These are phyloP conservation scores for Dinoponera quadriceps DNA, from an alignment of 1,140 invertebrate species.

Conservation along the genomic window DNA sequence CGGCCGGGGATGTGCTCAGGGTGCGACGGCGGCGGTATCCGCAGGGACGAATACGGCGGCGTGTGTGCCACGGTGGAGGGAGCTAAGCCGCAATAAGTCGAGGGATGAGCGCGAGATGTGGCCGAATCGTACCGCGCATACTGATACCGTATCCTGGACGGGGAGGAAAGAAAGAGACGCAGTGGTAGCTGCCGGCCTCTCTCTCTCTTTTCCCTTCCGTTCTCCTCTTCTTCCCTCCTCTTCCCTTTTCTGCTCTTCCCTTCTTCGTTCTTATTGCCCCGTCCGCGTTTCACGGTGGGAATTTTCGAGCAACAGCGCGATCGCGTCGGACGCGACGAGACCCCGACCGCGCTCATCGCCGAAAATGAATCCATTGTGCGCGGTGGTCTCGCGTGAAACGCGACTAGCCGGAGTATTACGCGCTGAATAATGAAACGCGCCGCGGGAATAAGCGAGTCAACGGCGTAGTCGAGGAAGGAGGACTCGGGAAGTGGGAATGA, in stretches of 20 bases:
- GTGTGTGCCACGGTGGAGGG: slow-evolving; percentile 73
- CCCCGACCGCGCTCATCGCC: slow-evolving; percentile 4
- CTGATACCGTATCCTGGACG: slow-evolving; percentile 81
- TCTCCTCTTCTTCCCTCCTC: neutral
- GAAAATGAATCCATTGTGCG: slow-evolving; percentile 51
- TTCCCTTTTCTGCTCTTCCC: slow-evolving; percentile 3
- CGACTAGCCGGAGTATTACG: slow-evolving; percentile 14
- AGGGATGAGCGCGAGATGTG: slow-evolving; percentile 85
- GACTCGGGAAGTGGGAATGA: neutral
- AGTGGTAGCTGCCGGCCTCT: slow-evolving; percentile 1
- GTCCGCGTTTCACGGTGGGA: slow-evolving; percentile 58
- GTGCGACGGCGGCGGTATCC: slow-evolving; percentile 67
- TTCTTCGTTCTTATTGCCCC: slow-evolving; percentile 60
- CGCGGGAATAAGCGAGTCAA: neutral
- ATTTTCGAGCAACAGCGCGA: slow-evolving; percentile 68
- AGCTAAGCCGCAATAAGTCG: slow-evolving; percentile 86
- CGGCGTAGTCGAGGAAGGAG: neutral
- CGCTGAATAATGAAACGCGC: slow-evolving; percentile 20
- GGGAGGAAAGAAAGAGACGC: slow-evolving; percentile 57
- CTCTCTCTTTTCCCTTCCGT: neutral
- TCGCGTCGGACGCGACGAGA: slow-evolving; percentile 15
- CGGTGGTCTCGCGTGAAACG: neutral
- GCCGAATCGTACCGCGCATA: slow-evolving; percentile 85
- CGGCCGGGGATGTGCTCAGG: slow-evolving; percentile 66
- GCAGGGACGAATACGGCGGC: slow-evolving; percentile 70